A percentile compares a stretch with the other conserved stretches of the same genome.
Evolutionary conservation across 2,888 invertebrate genomes (phyloP).

Genomic region (Nymphalis c-album): DNA sequence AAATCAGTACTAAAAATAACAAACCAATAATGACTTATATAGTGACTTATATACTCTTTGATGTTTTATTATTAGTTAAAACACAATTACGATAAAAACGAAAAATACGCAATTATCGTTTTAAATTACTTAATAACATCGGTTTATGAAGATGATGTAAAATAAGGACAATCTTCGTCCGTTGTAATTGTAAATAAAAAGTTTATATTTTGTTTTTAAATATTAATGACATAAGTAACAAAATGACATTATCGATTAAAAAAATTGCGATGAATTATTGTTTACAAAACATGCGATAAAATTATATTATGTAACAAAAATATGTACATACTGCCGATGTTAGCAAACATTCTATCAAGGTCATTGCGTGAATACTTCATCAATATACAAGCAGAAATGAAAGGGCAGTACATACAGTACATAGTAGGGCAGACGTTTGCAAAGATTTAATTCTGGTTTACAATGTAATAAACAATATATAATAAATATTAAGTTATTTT

Average conservation of each 20-base stretch:
- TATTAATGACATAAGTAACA: not conserved
- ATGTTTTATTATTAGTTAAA: too few relatives aligned
- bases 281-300: slow-evolving; percentile 14
- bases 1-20: not conserved
- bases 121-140: too few relatives aligned
- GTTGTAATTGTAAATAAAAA: too few relatives aligned
- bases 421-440: not conserved
- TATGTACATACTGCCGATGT: slow-evolving; percentile 12
- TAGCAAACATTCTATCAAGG: slow-evolving; percentile 33
- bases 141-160: too few relatives aligned
- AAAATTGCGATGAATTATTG: slow-evolving; percentile 5
- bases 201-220: not conserved
- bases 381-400: slow-evolving; percentile 12
- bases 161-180: too few relatives aligned
- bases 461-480: too few relatives aligned
- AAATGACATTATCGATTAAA: not conserved
- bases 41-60: too few relatives aligned
- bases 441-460: not conserved
- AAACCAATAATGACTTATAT: too few relatives aligned
- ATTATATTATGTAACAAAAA: slow-evolving; percentile 5
- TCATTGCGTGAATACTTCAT: slow-evolving; percentile 17
- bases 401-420: slow-evolving; percentile 5
- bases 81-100: too few relatives aligned
- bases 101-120: too few relatives aligned
- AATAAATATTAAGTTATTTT: too few relatives aligned